Conservation (phyloP, 1,140 invertebrate genomes). For the Drosophila orosa region DNA sequence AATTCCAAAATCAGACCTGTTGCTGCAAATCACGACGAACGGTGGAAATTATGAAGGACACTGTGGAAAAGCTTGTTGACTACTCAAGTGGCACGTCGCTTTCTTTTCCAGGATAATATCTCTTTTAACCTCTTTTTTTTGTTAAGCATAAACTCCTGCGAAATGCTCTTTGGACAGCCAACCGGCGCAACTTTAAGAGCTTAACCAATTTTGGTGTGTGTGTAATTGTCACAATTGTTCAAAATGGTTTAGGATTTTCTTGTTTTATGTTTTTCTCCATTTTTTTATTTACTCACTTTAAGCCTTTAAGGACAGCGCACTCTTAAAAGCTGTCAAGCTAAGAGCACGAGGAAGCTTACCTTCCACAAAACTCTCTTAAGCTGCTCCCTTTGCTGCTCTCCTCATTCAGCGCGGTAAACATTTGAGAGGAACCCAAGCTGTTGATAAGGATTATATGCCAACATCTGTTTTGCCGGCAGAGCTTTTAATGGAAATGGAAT, state of each 20-base stretch:
- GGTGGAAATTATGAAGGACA: slow-evolving; percentile 62
- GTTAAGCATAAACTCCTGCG: neutral
- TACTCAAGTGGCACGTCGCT: slow-evolving; percentile 66
- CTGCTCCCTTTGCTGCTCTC: neutral
- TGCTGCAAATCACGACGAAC: slow-evolving; percentile 38
- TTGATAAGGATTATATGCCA: slow-evolving; percentile 39
- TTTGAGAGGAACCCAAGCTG: slow-evolving; percentile 21
- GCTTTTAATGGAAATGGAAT: slow-evolving; percentile 27
- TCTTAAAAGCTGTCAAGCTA: slow-evolving; percentile 42
- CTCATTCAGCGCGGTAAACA: slow-evolving; percentile 32
- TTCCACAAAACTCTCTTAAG: slow-evolving; percentile 18
- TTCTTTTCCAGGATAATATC: slow-evolving; percentile 36
- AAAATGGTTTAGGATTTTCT: slow-evolving; percentile 12
- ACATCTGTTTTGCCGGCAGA: slow-evolving; percentile 34
- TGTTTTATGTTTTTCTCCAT: slow-evolving; percentile 2
- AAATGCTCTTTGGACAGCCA: slow-evolving; percentile 43
- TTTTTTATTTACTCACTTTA: slow-evolving; percentile 16
- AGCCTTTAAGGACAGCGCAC: slow-evolving; percentile 6
- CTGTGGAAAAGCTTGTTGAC: slow-evolving; percentile 70
- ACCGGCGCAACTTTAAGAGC: slow-evolving; percentile 44
- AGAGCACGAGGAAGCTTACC: slow-evolving; percentile 25
- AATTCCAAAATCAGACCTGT: slow-evolving; percentile 54
- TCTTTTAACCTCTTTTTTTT: neutral
- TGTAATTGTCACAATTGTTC: slow-evolving; percentile 40
- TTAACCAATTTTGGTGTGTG: slow-evolving; percentile 23